Evolutionary conservation across 2,113 vertebrate genomes (phyloP).

Genomic region (Psophia crepitans): DNA sequence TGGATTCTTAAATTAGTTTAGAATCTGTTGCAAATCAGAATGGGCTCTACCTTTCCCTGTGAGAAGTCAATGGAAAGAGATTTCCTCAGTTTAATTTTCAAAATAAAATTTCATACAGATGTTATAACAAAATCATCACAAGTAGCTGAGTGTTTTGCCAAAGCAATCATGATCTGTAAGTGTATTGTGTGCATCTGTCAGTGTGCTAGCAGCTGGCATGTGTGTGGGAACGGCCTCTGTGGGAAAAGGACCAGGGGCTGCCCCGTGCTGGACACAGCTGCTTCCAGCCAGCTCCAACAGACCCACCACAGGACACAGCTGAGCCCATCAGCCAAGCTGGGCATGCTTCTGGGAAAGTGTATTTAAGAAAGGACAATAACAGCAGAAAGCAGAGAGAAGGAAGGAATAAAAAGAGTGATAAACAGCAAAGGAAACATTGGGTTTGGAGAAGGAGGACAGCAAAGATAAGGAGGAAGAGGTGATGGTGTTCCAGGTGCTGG

Average conservation of each 20-base stretch:
- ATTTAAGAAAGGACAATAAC: not conserved
- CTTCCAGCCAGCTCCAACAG: not conserved
- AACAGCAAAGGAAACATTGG: not conserved
- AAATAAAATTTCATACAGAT: not conserved
- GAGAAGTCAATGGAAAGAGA: not conserved
- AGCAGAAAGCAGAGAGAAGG: not conserved
- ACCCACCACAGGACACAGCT: not conserved
- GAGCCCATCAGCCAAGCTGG: not conserved
- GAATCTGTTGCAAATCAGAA: not conserved
- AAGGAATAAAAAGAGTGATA: not conserved
- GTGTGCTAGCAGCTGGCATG: not conserved
- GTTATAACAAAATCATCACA: not conserved
- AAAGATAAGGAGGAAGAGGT: not conserved
- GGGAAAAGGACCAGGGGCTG: not conserved
- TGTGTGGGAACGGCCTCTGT: too few relatives aligned
- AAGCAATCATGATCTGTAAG: not conserved
- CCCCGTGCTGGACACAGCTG: accelerated
- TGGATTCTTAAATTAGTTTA: not conserved
- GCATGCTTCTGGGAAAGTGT: not conserved
- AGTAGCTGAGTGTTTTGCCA: not conserved
- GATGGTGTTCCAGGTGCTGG: not conserved
- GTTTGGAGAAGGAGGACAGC: not conserved
- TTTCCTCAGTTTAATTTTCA: not conserved
- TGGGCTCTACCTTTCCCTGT: not conserved
- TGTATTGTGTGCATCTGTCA: not conserved